Evolutionary conservation across 2,113 vertebrate species (phyloP), one percentile per base, ranked within the genome.

Genomic region (Reinhardtius hippoglossoides): DNA sequence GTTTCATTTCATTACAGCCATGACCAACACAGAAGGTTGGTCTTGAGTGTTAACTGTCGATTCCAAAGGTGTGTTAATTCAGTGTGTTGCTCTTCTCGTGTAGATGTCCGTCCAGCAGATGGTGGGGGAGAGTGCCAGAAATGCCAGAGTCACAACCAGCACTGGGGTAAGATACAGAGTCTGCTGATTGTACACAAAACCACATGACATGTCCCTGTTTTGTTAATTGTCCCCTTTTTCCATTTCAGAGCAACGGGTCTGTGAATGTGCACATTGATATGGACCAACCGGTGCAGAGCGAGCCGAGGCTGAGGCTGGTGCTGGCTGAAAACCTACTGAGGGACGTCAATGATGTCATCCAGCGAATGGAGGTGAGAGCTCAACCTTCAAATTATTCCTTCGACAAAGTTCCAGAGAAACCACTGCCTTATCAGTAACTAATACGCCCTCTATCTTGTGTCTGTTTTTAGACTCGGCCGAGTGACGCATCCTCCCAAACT

Each of bases 201-300:
- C 16, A 44, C 4, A 1, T 3, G 14, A 42, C 9, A 18, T 20
- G 20, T 31, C 1, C 1, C 7, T 9, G 6, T 52, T 31, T 68
- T 23, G 10, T 58, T 66, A 26, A 70, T 54, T 35, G 4, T 48
- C 23, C 16, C 50, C 8, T 26, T 24, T 73, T 44, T 54, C 14
- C 37, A 0, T 88, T 81, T n/a, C 82, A 95, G 95, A 94, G 86
- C 83, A 95, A 95, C 35, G 96, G 96, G 50, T 95, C 96, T 23
- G 94, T 97, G 86, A 96, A 97, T 67, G 95, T 97, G 78, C 96
- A 96, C 92, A 96, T 97, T 62, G 96, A 97, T 83, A 94, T 98
- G 96, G 96, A 97, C 84, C 94, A 95, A 56, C 91, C 92, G 2
- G 84, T 94, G 35, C 91, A 97, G 94, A 97, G 97, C 15, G 97